Evolutionary conservation across 2,113 vertebrate species (phyloP).

Genomic region (Chaetodon trifascialis): DNA sequence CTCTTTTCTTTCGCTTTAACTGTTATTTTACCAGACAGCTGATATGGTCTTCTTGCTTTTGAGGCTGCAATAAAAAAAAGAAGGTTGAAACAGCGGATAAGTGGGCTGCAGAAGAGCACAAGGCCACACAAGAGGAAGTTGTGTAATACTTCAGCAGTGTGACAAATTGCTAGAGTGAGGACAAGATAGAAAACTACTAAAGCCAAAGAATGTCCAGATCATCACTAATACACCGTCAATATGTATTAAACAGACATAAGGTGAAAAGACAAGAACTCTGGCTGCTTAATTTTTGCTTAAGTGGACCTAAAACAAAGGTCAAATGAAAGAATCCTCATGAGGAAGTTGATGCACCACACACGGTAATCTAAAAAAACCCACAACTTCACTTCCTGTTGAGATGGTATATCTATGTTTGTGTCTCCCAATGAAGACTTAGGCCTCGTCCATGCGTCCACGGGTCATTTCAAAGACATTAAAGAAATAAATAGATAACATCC

Average conservation of each 20-base stretch:
- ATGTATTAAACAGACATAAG: background rate
- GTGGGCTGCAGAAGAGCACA: constrained; percentile 13
- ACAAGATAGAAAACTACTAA: background rate
- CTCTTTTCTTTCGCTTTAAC: constrained; percentile 99
- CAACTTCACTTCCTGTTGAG: background rate
- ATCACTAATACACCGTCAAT: background rate
- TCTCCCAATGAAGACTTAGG: background rate
- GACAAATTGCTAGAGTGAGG: background rate
- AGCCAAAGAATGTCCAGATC: background rate
- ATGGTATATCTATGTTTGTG: background rate
- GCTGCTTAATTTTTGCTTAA: background rate
- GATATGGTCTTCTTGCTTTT: constrained; percentile 93
- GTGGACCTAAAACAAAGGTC: background rate
- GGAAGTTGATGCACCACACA: background rate
- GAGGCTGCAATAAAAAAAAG: constrained; percentile 86
- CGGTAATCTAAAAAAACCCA: background rate
- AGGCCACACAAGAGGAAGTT: constrained; percentile 46
- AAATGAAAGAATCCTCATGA: too few species aligned
- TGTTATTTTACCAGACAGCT: constrained; percentile 98
- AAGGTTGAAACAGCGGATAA: constrained; percentile 23
- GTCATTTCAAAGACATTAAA: too few species aligned
- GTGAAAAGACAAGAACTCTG: background rate
- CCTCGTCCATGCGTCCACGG: too few species aligned
- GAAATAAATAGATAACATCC: too few species aligned
- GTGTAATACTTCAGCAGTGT: constrained; percentile 4